Percentiles rank a stretch among this genome's conserved stretches.
These are phyloP conservation scores for Microplitis demolitor DNA, from an alignment of 1,140 invertebrate species.

Conservation along the genomic window DNA sequence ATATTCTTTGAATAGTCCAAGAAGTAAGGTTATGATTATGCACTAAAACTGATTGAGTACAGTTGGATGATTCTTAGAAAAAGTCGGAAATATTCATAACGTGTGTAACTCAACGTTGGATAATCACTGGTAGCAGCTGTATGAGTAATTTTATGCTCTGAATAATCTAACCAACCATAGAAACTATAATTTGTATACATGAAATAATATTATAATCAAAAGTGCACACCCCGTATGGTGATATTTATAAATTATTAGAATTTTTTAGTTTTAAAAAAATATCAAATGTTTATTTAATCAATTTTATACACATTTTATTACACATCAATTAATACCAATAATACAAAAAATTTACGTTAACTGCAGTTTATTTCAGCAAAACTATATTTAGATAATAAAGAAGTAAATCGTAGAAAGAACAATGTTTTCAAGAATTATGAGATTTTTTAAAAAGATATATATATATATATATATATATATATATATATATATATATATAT, in stretches of 20 bases:
- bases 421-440: no score
- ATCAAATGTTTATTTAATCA: not conserved
- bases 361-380: no score
- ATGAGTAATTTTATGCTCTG: slow-evolving; percentile 57
- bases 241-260: not conserved
- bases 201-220: not conserved
- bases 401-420: no score
- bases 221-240: not conserved
- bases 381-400: no score
- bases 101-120: slow-evolving; percentile 13
- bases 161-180: slow-evolving; percentile 37
- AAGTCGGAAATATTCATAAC: not conserved
- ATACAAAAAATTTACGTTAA: no score
- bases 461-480: no score
- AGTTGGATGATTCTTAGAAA: not conserved
- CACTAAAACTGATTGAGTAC: not conserved
- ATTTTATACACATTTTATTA: no score
- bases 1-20: not conserved
- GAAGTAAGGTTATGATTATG: no score
- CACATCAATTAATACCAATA: no score
- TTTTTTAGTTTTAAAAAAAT: not conserved
- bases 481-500: no score
- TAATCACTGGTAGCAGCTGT: slow-evolving; percentile 42
- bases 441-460: no score
- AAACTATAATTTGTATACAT: not conserved